phyloP scores from a whole-genome alignment of 2,797 vertebrate genomes.

The Amblyopsis hoosieri region DNA sequence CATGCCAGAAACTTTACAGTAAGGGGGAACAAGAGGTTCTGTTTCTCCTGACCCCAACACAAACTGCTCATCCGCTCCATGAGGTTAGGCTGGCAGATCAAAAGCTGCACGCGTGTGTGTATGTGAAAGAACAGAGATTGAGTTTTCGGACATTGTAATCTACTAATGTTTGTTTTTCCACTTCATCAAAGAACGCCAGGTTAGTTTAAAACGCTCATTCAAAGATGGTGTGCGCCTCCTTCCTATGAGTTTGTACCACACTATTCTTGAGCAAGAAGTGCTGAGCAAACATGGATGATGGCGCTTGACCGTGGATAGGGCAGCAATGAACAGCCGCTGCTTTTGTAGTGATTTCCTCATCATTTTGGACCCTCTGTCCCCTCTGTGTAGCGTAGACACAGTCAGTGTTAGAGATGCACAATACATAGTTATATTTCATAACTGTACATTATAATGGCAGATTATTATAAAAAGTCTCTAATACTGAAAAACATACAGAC shows the following conservation, averaged over 20 bases:
- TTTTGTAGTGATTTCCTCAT: slow-evolving; percentile 23
- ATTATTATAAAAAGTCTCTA: too few relatives aligned
- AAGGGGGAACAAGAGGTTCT: slow-evolving; percentile 61
- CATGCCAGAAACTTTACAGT: slow-evolving; percentile 55
- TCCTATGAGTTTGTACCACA: not conserved
- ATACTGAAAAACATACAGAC: too few relatives aligned
- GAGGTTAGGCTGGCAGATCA: slow-evolving; percentile 23
- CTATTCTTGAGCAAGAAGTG: slow-evolving; percentile 20
- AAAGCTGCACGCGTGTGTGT: slow-evolving; percentile 11
- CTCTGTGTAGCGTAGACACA: slow-evolving; percentile 20
- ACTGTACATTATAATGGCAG: too few relatives aligned
- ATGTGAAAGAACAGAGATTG: slow-evolving; percentile 7
- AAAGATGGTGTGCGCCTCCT: too few relatives aligned
- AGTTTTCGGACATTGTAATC: slow-evolving; percentile 10
- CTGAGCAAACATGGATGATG: slow-evolving; percentile 36
- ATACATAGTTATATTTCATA: too few relatives aligned
- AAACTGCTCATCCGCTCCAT: slow-evolving; percentile 25
- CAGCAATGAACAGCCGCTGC: slow-evolving; percentile 41
- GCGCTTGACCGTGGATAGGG: slow-evolving; percentile 42
- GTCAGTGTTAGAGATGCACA: too few relatives aligned
- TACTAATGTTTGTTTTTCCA: slow-evolving; percentile 13
- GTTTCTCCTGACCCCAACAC: slow-evolving; percentile 51
- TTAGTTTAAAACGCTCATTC: too few relatives aligned
- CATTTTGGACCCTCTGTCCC: slow-evolving; percentile 17
- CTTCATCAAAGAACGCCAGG: slow-evolving; percentile 14